Evolutionary conservation across 2,888 invertebrate species (phyloP), one percentile per base, ranked within the genome.

Genomic region (Diarsia brunnea): DNA sequence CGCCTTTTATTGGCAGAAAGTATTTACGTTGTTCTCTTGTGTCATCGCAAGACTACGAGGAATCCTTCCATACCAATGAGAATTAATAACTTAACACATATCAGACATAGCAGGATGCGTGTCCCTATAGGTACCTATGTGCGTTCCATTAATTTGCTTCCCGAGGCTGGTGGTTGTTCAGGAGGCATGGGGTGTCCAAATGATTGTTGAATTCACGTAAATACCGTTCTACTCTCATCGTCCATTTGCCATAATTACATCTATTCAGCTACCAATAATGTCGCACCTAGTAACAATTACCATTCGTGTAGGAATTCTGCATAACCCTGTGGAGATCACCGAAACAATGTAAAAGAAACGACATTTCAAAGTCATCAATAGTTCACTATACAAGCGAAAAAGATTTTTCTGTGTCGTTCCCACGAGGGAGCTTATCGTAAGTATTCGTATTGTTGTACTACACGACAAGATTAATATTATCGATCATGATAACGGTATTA

Each of bases 381-480:
- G 45, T 45, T 55, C n/a, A 16, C 8, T 71, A 24, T 24, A 16
- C 8, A 55, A 38, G 14, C 31, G 11, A n/a, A n/a, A n/a, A 27
- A 19, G 12, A 21, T 38, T 4, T 27, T 10, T 14, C 10, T n/a
- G 51, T 19, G 14, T 19, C 10, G 24, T 21, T 69, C 60, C 21
- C 69, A 76, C 78, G 31, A 14, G n/a, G 58, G 58, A 51, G 38
- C 24, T 69, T 21, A 61, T 60, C 24, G 1, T 47, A 69, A 51
- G 45, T 49, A 45, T 16, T 12, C 45, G 45, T 49, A 45, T 16
- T 12, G 12, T 11, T 61, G 69, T 78, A 61, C 38, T 45, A 78
- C 45, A 76, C 55, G 14, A 47, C 16, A 61, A 78, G n/a, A 70
- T 78, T 69, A 63, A 47, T 63, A 47, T 63, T 53, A 47, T 78